Base-by-base conservation (phyloP, 2,888 invertebrate genomes). In the Polymixis flavicincta region DNA sequence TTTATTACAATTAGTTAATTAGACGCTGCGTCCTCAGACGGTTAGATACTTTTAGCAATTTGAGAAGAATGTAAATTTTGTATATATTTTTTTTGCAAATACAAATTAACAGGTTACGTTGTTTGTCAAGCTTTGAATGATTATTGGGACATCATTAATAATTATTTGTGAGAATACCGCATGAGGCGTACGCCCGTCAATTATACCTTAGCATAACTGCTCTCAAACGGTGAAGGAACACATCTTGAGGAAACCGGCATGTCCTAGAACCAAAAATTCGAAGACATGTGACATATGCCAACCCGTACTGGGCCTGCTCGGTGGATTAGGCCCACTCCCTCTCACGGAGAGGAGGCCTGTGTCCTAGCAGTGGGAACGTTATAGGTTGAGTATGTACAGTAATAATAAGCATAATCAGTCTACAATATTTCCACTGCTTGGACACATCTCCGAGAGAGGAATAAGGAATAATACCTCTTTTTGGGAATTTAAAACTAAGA, bases 1-100 rank as follows among this genome's bases (percentile, higher is more conserved):
- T 81, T 63, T 54, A 64, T 74, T 68, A 9, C 65, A 65, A 54
- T 52, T 28, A 78, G 60, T 3, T 52, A 42, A 64, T 75, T 64
- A 59, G 48, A 67, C 48, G 48, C 64, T 72, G n/a, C 9, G 28
- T 78, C 19, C 5, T 28, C n/a, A 28, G 1, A 42, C 25, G 32
- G 22, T 8, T 13, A 2, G 42, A 45, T 42, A 32, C 9, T 42
- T 76, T 57, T n/a, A 54, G 28, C 48, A 37, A 14, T 42, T 25
- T 25, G 45, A 48, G 54, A 48, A 42, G 9, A 14, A 14, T 25
- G 28, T 14, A 32, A n/a, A 17, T 22, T 7, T 54, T 55, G 13
- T 70, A 48, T n/a, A 55, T 78, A n/a, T 45, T 70, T 61, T 76
- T 52, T 50, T 19, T 6, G n/a, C 6, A 37, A 45, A 25, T 5